Evolutionary conservation across 2,113 vertebrate species (phyloP), one percentile per base, ranked within the genome.

Genomic region (Toxotes jaculatrix): DNA sequence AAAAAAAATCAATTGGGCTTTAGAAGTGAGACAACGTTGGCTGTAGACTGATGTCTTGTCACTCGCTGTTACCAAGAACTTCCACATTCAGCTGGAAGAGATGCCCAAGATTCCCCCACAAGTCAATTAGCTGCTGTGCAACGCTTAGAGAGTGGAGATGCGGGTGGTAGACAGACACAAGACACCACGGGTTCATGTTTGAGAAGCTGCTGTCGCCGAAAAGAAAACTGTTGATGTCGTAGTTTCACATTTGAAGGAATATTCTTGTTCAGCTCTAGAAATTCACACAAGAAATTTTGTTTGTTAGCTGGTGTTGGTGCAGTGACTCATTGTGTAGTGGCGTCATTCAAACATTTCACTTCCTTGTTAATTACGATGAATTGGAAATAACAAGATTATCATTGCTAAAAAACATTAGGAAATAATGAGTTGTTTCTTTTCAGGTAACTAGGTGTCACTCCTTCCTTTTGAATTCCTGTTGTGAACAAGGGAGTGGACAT

Each of bases 1-100:
- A 73, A 74, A 76, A 77, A 64, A 70, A 87, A 82, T 89, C 84
- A 81, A 60, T 85, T 71, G 32, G 53, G 69, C 77, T 82, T 85
- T 63, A 70, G 70, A 84, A 89, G 84, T 77, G 73, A 88, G 85
- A 88, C 61, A 45, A 13, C 27, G 56, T 68, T 77, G 64, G 73
- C 69, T 80, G 82, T 74, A 69, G 73, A 69, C 76, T 87, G 88
- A 93, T 89, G 86, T 70, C 67, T 88, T 86, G 81, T 89, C 85
- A 77, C 60, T 65, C 38, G 63, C 80, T 66, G 75, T 92, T 91
- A 86, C 49, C 40, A 67, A 74, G 77, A 85, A 83, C 55, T 84
- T 79, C 60, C 84, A 72, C 65, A 68, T 66, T 79, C 61, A 59
- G 53, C 77, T 82, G 55, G 51, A 36, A 63, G 81, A 87, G 74